phyloP scores from a whole-genome alignment of 1,140 invertebrate genomes.

The Ptiloglossa arizonensis region DNA sequence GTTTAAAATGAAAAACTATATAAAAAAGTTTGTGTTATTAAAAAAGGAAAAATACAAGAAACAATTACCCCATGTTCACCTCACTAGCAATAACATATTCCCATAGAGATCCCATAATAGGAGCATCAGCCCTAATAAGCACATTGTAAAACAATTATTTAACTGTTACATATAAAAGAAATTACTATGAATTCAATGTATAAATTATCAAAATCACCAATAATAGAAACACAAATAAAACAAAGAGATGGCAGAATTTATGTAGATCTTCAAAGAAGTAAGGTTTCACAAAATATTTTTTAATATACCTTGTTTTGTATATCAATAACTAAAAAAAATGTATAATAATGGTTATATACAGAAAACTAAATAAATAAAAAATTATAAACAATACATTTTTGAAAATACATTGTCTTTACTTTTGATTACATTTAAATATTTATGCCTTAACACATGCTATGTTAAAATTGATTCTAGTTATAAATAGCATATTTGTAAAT shows the following conservation, averaged over 20 bases:
- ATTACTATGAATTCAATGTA: constrained; percentile 14
- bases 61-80: constrained; percentile 88
- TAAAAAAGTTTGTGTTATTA: not conserved
- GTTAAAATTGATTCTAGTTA: no score
- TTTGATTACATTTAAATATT: no score
- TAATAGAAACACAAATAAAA: constrained; percentile 48
- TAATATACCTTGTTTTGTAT: not conserved
- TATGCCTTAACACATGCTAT: no score
- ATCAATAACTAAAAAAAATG: not conserved
- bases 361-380: no score
- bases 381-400: not conserved
- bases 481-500: no score
- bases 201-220: constrained; percentile 40
- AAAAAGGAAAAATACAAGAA: not conserved
- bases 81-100: constrained; percentile 93
- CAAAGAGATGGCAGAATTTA: constrained; percentile 53
- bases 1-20: not conserved
- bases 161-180: constrained; percentile 33
- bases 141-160: constrained; percentile 68
- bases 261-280: constrained; percentile 39
- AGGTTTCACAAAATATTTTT: not conserved
- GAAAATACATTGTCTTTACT: not conserved
- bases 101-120: constrained; percentile 96
- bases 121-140: constrained; percentile 95
- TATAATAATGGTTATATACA: no score